Base-by-base conservation (phyloP, 2,113 vertebrate species). In the Spilogale gracilis region DNA sequence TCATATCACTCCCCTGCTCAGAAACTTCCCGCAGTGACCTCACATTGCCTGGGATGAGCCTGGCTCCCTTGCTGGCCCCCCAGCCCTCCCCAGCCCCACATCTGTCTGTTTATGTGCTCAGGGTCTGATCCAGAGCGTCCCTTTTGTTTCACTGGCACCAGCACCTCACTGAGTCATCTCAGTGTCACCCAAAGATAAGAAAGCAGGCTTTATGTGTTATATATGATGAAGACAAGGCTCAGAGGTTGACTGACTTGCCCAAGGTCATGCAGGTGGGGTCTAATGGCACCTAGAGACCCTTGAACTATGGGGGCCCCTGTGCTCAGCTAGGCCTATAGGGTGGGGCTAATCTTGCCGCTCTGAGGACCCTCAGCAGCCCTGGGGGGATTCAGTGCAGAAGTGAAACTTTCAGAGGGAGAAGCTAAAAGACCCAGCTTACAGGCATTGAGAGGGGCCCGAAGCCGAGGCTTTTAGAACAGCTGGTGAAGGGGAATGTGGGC, bases 1-100 rank as follows among this genome's bases (percentile, higher is more conserved):
- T 17, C 78, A 18, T 11, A 43, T 61, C 89, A 38, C 91, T 91
- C 38, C 82, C 56, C 86, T 78, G 91, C 93, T 79, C 56, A 21
- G 97, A 87, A 67, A 30, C 83, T 92, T 85, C 87, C 92, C 52
- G 71, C 73, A 1, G 60, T 48, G 86, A 90, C 95, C 95, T 96
- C 86, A 4, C 7, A 0, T 82, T 9, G 60, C 95, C 95, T 63
- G 78, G 27, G 43, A 69, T 0, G 38, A 73, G 67, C 65, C 65
- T 30, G 13, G 17, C 74, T 86, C 56, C 82, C 76, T 13, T 1
- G 1, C 50, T 0, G n/a, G 8, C 38, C 11, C 17, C 80, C 2
- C 6, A 11, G 9, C 65, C 54, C 92, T 21, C 52, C 20, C 0
- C 0, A 4, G 21, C 67, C 52, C 13, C 23, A 1, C 1, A 1